A percentile compares a stretch with the other conserved stretches of the same genome.
Evolutionary conservation across 2,797 vertebrate species (phyloP).

Genomic region (Fistularia commersonii): DNA sequence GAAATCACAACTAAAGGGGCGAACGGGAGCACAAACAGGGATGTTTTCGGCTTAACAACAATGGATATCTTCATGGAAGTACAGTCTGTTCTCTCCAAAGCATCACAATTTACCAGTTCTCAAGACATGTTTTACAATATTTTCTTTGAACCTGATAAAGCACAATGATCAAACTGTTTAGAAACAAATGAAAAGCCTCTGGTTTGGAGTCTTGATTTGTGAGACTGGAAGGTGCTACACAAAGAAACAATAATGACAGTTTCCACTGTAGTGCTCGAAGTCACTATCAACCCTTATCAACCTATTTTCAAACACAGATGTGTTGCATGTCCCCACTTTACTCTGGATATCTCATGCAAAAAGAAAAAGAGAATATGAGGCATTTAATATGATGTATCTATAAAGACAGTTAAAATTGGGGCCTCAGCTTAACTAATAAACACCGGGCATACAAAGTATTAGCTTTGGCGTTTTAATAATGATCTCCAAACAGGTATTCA

Average conservation of each 20-base stretch:
- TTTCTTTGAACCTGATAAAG: conserved; percentile 62
- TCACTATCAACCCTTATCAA: conserved; percentile 61
- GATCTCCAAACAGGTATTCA: conserved; percentile 23
- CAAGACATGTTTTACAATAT: conserved; percentile 49
- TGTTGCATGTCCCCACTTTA: conserved; percentile 60
- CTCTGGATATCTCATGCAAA: conserved; percentile 28
- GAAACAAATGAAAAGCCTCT: conserved; percentile 64
- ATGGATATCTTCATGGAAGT: conserved; percentile 40
- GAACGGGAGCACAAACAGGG: conserved; percentile 51
- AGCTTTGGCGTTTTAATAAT: conserved; percentile 56
- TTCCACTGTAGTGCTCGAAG: conserved; percentile 47
- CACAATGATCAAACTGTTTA: conserved; percentile 65
- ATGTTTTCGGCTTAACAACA: conserved; percentile 51
- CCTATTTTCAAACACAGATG: conserved; percentile 53
- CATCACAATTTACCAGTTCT: conserved; percentile 50
- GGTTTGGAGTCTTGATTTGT: conserved; percentile 68
- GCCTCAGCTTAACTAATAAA: conserved; percentile 48
- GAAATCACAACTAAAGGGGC: conserved; percentile 32
- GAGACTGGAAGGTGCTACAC: conserved; percentile 58
- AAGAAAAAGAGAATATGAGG: conserved; percentile 21
- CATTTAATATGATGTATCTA: conserved; percentile 48
- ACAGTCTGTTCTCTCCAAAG: conserved; percentile 39
- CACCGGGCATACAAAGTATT: conserved; percentile 48
- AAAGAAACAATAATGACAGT: conserved; percentile 59
- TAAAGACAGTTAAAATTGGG: conserved; percentile 59